Base-by-base conservation (phyloP, 1,140 invertebrate species). In the Holotrichia oblita region DNA sequence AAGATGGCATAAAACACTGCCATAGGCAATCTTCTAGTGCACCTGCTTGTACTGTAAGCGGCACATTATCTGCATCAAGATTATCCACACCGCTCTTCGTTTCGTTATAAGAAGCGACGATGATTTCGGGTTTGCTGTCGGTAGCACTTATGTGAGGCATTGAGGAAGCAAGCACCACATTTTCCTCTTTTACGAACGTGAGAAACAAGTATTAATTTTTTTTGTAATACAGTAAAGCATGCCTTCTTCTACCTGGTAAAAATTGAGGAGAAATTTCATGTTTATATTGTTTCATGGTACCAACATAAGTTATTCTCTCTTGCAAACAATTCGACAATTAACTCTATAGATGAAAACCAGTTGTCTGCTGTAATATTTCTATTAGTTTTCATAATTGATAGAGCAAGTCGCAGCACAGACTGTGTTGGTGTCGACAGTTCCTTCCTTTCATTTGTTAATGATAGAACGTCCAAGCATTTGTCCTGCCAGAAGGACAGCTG, bases 201-300 rank as follows among this genome's bases (percentile, higher is more conserved):
- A 10, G 82, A 85, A 48, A 81, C 55, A 17, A 85, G 73, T 9
- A 77, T 83, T 64, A n/a, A 76, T 81, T 40, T 81, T 64, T 73
- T 79, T 77, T 55, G 79, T 81, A 73, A 83, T 85, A 24, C 80
- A 83, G 82, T 83, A 85, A 8, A 83, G 40, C 17, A 77, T 55
- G 12, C 22, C 78, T 40, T 40, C 55, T 17, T 27, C 77, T 77
- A 17, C 77, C 77, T 78, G 80, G 81, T 48, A 81, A 61, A 76
- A 84, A 85, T 77, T 81, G 59, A 22, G 69, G 20, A 34, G 82
- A 82, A 34, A 85, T 83, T 77, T 85, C 81, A 40, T 48, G 76
- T 81, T 86, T 87, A 69, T 85, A 86, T 83, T 85, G 85, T 81
- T 80, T 80, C 9, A 87, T 12, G 7, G 83, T 87, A 8, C 83